Evolutionary conservation across 2,888 invertebrate species (phyloP), one percentile per base, ranked within the genome.

Genomic region (Hipparchia semele): DNA sequence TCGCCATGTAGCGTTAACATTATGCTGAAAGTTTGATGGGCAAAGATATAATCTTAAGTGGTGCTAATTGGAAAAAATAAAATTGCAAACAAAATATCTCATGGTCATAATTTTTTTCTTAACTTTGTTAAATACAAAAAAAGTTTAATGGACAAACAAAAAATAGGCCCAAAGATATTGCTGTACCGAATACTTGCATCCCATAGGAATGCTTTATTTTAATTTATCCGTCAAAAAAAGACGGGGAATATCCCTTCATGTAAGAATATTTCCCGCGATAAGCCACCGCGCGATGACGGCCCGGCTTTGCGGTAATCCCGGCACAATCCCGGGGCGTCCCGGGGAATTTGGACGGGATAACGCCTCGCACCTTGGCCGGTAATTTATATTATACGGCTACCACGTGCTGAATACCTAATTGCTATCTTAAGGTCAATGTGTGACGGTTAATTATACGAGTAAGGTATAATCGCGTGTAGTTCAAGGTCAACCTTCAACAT

Each of bases 271-370:
- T 84, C 80, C 79, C 79, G 70, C 84, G 83, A 85, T 88, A 88
- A 88, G 87, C 86, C 83, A 85, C 81, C 81, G 80, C 76, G 82
- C 84, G 86, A 86, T 87, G 89, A 88, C 89, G 87, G 75, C 71
- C 75, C 75, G 79, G 80, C 76, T 79, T 77, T 76, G 71, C 60
- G 74, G 74, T 79, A 80, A 80, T 80, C 79, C 79, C 72, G 74
- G 65, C 59, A 65, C 73, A 76, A 79, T 77, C 80, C 80, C 71
- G 67, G 67, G 67, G 72, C 75, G 76, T 77, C 72, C 76, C 74
- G 79, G 72, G 78, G 80, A 80, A 81, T 80, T 79, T 79, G 74
- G 80, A 77, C 79, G 76, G 80, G 78, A 79, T 78, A 78, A 79
- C 70, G 74, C 72, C 71, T 73, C 74, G 77, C 77, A 78, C 73